phyloP scores from a whole-genome alignment of 2,113 vertebrate genomes.

The Hylia prasina region DNA sequence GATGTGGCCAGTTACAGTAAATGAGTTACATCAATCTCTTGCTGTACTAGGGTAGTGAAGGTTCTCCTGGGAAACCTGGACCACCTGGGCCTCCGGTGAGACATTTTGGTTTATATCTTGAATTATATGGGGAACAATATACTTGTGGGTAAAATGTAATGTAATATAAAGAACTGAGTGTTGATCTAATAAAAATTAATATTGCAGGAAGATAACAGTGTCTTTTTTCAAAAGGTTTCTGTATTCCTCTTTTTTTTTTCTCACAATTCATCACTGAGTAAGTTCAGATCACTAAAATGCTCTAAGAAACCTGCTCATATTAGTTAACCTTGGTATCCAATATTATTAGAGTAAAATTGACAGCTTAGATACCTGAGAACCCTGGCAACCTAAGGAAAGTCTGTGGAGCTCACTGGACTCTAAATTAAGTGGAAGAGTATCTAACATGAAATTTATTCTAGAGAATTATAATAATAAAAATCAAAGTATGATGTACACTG shows the following conservation, averaged over 20 bases:
- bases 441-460: neutral
- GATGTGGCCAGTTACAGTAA: neutral
- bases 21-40: conserved; percentile 1
- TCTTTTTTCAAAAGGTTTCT: neutral
- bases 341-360: neutral
- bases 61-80: conserved; percentile 83
- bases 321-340: neutral
- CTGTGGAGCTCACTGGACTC: neutral
- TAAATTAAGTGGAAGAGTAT: neutral
- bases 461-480: neutral
- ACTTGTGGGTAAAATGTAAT: neutral
- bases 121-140: neutral
- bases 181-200: neutral
- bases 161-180: neutral
- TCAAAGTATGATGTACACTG: neutral
- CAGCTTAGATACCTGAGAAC: neutral
- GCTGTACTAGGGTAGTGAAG: conserved; percentile 85
- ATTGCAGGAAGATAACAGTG: neutral
- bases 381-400: neutral
- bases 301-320: neutral
- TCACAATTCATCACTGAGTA: neutral
- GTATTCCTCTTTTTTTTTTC: neutral
- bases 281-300: neutral
- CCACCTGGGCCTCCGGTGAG: conserved; percentile 82
- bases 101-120: neutral